Conservation (phyloP, 2,113 vertebrate genomes). For the Osmerus eperlanus region DNA sequence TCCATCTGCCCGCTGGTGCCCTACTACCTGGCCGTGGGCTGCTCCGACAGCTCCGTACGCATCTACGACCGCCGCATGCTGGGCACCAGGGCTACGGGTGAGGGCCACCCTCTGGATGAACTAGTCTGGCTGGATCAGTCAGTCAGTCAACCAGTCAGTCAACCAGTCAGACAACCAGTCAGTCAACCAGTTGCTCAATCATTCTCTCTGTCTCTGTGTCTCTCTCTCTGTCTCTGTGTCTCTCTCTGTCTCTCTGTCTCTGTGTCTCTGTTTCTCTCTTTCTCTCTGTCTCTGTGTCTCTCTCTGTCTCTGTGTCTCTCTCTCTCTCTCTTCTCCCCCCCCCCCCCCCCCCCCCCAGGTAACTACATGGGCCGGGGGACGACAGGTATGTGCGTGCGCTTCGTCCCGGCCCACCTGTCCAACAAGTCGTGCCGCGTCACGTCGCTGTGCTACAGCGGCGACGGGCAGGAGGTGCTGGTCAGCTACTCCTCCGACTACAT, state of each 20-base stretch:
- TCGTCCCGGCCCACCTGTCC: slow-evolving; percentile 90
- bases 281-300: background rate
- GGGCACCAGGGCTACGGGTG: slow-evolving; percentile 93
- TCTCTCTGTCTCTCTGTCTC: background rate
- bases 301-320: background rate
- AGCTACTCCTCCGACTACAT: slow-evolving; percentile 99
- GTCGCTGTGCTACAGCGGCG: slow-evolving; percentile 94
- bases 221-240: background rate
- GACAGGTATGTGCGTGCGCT: slow-evolving; percentile 93
- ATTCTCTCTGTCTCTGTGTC: background rate
- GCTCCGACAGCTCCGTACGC: slow-evolving; percentile 96
- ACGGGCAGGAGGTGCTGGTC: slow-evolving; percentile 95
- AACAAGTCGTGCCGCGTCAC: slow-evolving; percentile 97
- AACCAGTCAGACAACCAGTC: background rate
- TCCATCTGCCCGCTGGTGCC: slow-evolving; percentile 93
- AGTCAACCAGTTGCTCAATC: background rate
- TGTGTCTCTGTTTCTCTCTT: background rate
- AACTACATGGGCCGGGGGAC: slow-evolving; percentile 93
- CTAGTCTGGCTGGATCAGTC: background rate
- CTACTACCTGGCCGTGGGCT: slow-evolving; percentile 94
- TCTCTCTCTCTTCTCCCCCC: background rate
- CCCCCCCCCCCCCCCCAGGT: slow-evolving; percentile 61
- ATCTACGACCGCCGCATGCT: slow-evolving; percentile 97
- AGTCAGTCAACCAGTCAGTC: background rate
- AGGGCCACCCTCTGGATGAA: background rate